Percentiles rank a stretch among this genome's conserved stretches.
phyloP scores from a whole-genome alignment of 2,888 invertebrate genomes.

The Hymenopus coronatus region DNA sequence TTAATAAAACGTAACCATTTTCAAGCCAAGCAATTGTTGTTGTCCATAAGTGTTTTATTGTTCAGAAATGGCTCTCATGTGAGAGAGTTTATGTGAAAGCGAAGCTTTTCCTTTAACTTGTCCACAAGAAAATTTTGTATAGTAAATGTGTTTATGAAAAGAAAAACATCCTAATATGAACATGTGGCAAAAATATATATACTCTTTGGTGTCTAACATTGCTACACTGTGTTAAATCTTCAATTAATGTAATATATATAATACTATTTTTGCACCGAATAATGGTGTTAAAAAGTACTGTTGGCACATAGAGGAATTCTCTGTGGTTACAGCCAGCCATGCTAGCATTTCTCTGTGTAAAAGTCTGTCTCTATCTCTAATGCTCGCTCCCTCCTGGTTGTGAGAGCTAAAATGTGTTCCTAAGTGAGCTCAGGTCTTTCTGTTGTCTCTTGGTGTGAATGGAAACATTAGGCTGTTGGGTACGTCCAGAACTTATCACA shows the following conservation, averaged over 20 bases:
- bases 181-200: not conserved
- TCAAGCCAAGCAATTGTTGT: not conserved
- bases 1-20: not conserved
- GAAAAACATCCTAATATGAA: not conserved
- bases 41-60: not conserved
- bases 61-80: not conserved
- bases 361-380: not conserved
- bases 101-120: not conserved
- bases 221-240: not conserved
- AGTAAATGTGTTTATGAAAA: not conserved
- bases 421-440: conserved; percentile 16
- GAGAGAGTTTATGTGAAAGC: not conserved
- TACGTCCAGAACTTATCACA: conserved; percentile 11
- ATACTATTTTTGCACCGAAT: not conserved
- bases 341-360: not conserved
- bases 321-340: conserved; percentile 1
- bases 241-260: not conserved
- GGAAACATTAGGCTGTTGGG: not conserved
- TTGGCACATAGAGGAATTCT: not conserved
- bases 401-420: conserved; percentile 1
- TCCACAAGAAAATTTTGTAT: not conserved
- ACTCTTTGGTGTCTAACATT: not conserved
- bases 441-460: not conserved
- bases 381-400: not conserved
- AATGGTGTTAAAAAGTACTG: too few relatives aligned